Evolutionary conservation across 2,797 vertebrate genomes (phyloP), one percentile per base, ranked within the genome.

Genomic region (Mastacembelus armatus): DNA sequence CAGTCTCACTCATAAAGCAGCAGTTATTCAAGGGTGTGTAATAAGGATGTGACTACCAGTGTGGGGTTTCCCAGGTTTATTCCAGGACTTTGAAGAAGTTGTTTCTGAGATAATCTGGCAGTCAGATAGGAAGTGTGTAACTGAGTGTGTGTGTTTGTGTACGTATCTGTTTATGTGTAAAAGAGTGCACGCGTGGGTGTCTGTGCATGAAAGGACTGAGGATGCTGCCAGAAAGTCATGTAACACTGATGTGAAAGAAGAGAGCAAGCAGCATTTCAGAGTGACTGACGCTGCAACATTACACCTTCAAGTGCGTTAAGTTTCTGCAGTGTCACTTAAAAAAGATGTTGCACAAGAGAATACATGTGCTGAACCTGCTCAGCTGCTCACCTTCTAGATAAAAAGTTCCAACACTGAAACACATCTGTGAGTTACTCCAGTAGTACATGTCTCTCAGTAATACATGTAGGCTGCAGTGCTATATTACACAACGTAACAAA

Each of bases 41-140:
- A 71, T 69, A 38, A 40, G 68, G 54, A 72, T 29, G 26, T 43
- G 54, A 36, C 40, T 29, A 36, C 33, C 1, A 51, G 81, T 88
- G 83, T 89, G 78, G 60, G 67, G 81, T 91, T 91, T 84, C 90
- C 84, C 48, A 42, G 60, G 81, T 88, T 78, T 91, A 91, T 90
- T 84, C 67, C 10, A 19, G 85, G 74, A 27, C 63, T 86, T 87
- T 74, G 75, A 54, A 72, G 84, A 83, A 85, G 47, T 66, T 36
- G 24, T 54, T 56, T 76, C 38, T 63, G 56, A 69, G 69, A 65
- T 74, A 7, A 49, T 68, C 44, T 71, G 72, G 51, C 51, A 55
- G 76, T 21, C 32, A 29, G 11, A 47, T 55, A 33, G 70, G 61
- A 61, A 49, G 58, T 59, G 50, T 7, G 4, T 63, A 30, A n/a